Percentiles rank a stretch among this genome's conserved stretches.
Evolutionary conservation across 2,113 vertebrate species (phyloP).

Genomic region (Sinocyclocheilus anophthalmus): DNA sequence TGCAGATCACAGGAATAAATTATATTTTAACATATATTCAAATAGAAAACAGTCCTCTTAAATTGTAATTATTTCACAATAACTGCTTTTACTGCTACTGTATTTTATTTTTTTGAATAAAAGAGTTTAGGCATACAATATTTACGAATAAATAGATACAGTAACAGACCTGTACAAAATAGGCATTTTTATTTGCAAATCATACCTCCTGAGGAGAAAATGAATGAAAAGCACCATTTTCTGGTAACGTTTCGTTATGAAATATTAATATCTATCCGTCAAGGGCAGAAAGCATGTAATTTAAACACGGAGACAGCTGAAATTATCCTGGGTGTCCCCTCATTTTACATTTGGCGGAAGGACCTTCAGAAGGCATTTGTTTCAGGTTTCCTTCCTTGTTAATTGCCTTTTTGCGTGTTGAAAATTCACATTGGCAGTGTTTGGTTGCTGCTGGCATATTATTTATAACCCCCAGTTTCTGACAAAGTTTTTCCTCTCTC

Average conservation of each 20-base stretch:
- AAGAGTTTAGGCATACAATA: not conserved
- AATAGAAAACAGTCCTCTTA: too few species aligned
- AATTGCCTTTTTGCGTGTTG: slow-evolving; percentile 74
- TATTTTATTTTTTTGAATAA: not conserved
- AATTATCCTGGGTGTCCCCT: slow-evolving; percentile 70
- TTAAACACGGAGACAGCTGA: slow-evolving; percentile 71
- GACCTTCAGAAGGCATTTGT: slow-evolving; percentile 79
- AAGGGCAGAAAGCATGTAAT: slow-evolving; percentile 77
- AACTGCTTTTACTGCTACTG: too few species aligned
- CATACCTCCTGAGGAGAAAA: slow-evolving; percentile 28
- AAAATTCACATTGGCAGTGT: slow-evolving; percentile 69
- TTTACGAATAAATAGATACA: slow-evolving; percentile 12
- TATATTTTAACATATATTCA: too few species aligned
- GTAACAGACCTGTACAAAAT: slow-evolving; percentile 10
- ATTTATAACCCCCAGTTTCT: slow-evolving; percentile 71
- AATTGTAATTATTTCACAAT: too few species aligned
- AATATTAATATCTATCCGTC: slow-evolving; percentile 76
- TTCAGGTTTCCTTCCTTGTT: slow-evolving; percentile 74
- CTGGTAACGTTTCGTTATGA: slow-evolving; percentile 73
- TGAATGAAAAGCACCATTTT: slow-evolving; percentile 32
- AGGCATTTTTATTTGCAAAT: slow-evolving; percentile 19
- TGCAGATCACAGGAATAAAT: not conserved
- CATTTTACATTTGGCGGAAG: slow-evolving; percentile 73
- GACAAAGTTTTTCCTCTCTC: slow-evolving; percentile 55
- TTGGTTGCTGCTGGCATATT: slow-evolving; percentile 69